Base-by-base conservation (phyloP, 1,140 invertebrate genomes). In the Fopius arisanus region DNA sequence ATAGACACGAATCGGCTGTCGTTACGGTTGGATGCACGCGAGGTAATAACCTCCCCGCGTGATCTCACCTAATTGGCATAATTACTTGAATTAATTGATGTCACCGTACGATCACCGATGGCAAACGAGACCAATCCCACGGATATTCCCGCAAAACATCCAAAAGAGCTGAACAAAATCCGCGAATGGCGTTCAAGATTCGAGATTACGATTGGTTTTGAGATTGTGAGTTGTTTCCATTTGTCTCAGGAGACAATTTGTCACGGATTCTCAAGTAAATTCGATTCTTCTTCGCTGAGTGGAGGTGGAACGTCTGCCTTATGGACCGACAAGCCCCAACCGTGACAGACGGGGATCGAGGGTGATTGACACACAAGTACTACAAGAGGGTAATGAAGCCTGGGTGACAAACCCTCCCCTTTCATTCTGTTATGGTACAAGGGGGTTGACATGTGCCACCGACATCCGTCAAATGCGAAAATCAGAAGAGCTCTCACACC, bases 401-500 rank as follows among this genome's bases (percentile, higher is more conserved):
- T 59, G 54, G 54, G 54, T 59, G 54, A 28, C 23, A 59, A 26
- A 9, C 54, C 23, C 54, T 28, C 23, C 37, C 33, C 69, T 31
- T 62, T 12, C 9, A 14, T 59, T 70, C 16, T 62, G 29, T 69
- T 51, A n/a, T 29, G 41, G 41, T 59, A 62, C 29, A 63, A 23
- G 19, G 54, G 54, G 70, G 74, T 67, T 72, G 79, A 78, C 79
- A 81, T 73, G 75, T 81, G 79, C 70, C 54, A 75, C 67, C 77
- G 78, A 78, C 78, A 76, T 74, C 37, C 77, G 78, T 79, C 76
- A 78, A 73, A 70, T 31, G 54, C 5, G 54, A 59, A 59, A n/a
- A 23, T 10, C 29, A 72, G 16, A 71, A 75, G 43, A 82, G 78
- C 78, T 70, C 73, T 80, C 62, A 68, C 70, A 26, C 23, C 54